Conservation (phyloP, 1,140 invertebrate species). For the Pantala flavescens region DNA sequence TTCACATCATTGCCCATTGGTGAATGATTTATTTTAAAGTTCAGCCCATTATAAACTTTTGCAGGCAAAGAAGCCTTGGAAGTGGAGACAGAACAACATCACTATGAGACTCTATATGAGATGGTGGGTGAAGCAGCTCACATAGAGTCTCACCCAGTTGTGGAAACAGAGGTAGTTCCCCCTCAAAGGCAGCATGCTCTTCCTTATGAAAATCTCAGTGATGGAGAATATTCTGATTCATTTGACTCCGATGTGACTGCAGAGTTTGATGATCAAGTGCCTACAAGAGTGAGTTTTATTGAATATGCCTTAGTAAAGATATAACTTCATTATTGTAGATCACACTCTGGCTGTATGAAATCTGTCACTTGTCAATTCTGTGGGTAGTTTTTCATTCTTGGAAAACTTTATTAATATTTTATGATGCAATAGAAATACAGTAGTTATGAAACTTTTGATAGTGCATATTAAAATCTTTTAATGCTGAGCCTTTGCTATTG, state of each 20-base stretch:
- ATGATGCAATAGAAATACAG: no score
- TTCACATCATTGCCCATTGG: no score
- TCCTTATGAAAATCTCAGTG: neutral
- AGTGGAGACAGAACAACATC: neutral
- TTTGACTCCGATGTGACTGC: neutral
- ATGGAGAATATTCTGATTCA: neutral
- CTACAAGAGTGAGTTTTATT: neutral
- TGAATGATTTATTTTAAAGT: no score
- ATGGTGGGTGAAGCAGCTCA: neutral
- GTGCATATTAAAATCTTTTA: no score
- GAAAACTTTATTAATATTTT: no score
- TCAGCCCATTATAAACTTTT: neutral
- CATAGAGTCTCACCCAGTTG: neutral
- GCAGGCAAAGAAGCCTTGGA: neutral
- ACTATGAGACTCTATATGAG: constrained; percentile 1
- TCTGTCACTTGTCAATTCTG: no score
- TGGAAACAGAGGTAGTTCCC: neutral
- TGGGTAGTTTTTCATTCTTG: no score
- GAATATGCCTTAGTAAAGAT: neutral
- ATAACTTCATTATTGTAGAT: no score
- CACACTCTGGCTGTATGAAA: no score
- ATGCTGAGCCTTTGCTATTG: no score
- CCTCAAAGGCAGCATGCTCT: neutral
- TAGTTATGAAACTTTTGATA: no score
- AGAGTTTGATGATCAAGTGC: constrained; percentile 1